A percentile compares a stretch with the other conserved stretches of the same genome.
phyloP scores from a whole-genome alignment of 2,888 invertebrate genomes.

The Spodoptera littoralis region DNA sequence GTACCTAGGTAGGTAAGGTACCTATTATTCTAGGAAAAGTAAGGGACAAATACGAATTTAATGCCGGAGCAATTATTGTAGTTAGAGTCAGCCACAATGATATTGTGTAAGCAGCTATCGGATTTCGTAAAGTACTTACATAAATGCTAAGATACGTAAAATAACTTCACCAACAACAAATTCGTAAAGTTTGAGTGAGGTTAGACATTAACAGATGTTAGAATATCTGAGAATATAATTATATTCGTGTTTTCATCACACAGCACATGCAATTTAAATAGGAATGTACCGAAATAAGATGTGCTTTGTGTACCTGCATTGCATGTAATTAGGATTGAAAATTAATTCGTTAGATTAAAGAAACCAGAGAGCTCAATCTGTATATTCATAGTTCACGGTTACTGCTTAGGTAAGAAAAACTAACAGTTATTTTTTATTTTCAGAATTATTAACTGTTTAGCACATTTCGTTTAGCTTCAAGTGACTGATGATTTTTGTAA shows the following conservation, averaged over 20 bases:
- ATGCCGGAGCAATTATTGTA: constrained; percentile 25
- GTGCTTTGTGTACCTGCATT: neutral
- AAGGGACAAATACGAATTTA: constrained; percentile 5
- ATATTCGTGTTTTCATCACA: constrained; percentile 18
- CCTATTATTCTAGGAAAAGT: constrained; percentile 3
- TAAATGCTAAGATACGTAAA: constrained; percentile 12
- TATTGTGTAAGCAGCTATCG: constrained; percentile 25
- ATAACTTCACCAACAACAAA: constrained; percentile 26
- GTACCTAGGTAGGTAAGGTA: too few relatives aligned
- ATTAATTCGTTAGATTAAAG: too few relatives aligned
- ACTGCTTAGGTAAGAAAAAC: too few relatives aligned
- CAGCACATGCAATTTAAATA: neutral
- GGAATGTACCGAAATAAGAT: too few relatives aligned
- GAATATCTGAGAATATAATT: constrained; percentile 26
- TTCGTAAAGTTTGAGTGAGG: constrained; percentile 37
- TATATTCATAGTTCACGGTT: too few relatives aligned
- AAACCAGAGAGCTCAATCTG: neutral
- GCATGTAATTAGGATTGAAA: constrained; percentile 9
- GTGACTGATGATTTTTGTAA: too few relatives aligned
- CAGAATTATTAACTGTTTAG: too few relatives aligned
- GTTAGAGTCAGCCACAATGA: constrained; percentile 14
- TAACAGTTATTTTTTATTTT: neutral
- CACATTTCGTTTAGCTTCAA: too few relatives aligned
- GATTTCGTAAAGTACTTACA: constrained; percentile 16
- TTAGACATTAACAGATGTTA: constrained; percentile 34